Base-by-base conservation (phyloP, 2,888 invertebrate species). In the Agrotis exclamationis region DNA sequence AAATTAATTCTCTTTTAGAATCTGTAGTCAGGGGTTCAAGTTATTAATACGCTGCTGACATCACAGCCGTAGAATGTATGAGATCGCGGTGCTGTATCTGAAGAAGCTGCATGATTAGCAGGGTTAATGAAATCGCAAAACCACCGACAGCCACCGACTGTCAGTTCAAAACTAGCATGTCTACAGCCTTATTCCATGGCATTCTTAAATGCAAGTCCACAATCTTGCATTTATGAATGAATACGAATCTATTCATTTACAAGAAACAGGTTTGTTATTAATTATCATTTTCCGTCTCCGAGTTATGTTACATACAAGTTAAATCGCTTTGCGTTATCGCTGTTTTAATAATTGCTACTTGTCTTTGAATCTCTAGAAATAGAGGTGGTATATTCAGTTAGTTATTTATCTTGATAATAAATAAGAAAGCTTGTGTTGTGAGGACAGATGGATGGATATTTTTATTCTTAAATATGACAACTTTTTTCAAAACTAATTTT, bases 251-350 rank as follows among this genome's bases (percentile, higher is more conserved):
- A 39, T 57, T 63, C 22, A 48, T 56, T 74, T 50, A 47, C 22
- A 22, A 13, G 13, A 45, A 64, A 65, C 64, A 50, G 44, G 77
- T 70, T 76, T 63, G n/a, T 44, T 47, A 51, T 7, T 20, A 33
- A 56, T 24, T 33, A 33, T 63, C 45, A 28, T 76, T 70, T 76
- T 58, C 77, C 11, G 20, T 54, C 44, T 47, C 22, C 45, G 22
- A 50, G 24, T 53, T 39, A 53, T 54, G 7, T 67, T 63, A 39
- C 39, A 39, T n/a, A 28, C 24, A 57, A 44, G 28, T 50, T 45
- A 44, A 45, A 53, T 63, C 44, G 22, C 45, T 53, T 60, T 45
- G 20, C 20, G 33, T 33, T 39, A 53, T 58, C 14, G 28, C 16
- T 33, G 48, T 57, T 39, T 53, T 56, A 63, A 28, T 50, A 59